These are phyloP conservation scores for Speoplatyrhinus poulsoni DNA, from an alignment of 2,113 vertebrate species.

Conservation along the genomic window DNA sequence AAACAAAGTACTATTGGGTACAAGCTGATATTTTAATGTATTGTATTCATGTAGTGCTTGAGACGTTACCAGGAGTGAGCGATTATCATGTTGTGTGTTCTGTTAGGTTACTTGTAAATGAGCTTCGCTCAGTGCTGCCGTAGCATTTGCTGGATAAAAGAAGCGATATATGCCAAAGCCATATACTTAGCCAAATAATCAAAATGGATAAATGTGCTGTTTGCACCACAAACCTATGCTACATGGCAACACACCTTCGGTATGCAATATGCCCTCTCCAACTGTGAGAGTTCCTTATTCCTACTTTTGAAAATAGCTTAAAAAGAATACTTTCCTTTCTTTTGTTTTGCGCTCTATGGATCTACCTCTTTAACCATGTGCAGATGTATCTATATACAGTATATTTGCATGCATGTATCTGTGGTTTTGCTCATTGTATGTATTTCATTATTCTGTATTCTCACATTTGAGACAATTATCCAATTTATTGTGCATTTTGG, in stretches of 20 bases:
- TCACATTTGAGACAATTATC: slow-evolving; percentile 25
- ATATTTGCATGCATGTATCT: slow-evolving; percentile 52
- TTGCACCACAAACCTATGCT: slow-evolving; percentile 49
- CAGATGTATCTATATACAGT: slow-evolving; percentile 31
- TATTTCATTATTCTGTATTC: slow-evolving; percentile 9
- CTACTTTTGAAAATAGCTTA: slow-evolving; percentile 29
- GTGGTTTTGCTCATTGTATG: slow-evolving; percentile 27
- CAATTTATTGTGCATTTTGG: slow-evolving; percentile 5
- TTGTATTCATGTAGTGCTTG: slow-evolving; percentile 40
- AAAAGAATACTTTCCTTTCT: not conserved
- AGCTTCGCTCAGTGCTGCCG: slow-evolving; percentile 45
- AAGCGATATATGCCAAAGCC: slow-evolving; percentile 68
- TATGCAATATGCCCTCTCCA: slow-evolving; percentile 64
- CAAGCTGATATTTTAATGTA: slow-evolving; percentile 39
- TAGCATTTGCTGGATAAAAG: slow-evolving; percentile 9
- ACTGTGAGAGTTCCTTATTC: slow-evolving; percentile 33
- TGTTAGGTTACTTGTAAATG: slow-evolving; percentile 9
- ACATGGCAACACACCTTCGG: slow-evolving; percentile 42
- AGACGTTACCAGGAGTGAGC: slow-evolving; percentile 36
- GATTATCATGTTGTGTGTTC: slow-evolving; percentile 18
- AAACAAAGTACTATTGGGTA: slow-evolving; percentile 47
- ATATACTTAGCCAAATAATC: slow-evolving; percentile 43
- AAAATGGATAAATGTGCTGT: slow-evolving; percentile 41
- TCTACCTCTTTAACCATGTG: slow-evolving; percentile 62
- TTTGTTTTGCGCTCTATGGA: slow-evolving; percentile 51